Percentiles rank a stretch among this genome's conserved stretches.
Conservation (phyloP, 2,797 vertebrate species). For the Eutrigla gurnardus region DNA sequence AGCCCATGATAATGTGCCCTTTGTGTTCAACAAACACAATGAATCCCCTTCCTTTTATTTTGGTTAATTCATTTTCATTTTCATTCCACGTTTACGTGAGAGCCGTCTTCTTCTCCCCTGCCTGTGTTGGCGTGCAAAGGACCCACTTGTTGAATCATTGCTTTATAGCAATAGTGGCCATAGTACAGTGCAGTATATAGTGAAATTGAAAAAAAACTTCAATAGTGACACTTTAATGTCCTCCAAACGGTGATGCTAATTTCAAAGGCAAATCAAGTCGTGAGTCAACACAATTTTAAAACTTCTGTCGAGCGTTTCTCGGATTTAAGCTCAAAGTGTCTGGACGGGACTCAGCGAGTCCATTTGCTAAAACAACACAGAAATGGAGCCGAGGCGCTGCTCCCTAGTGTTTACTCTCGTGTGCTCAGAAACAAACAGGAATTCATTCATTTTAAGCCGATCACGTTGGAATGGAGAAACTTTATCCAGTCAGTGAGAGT, state of each 20-base stretch:
- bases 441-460: constrained; percentile 54
- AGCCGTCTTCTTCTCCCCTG: neutral
- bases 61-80: neutral
- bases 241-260: constrained; percentile 49
- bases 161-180: neutral
- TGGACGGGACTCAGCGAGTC: constrained; percentile 71
- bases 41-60: neutral
- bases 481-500: constrained; percentile 50
- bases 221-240: constrained; percentile 36
- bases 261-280: constrained; percentile 38
- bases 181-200: neutral
- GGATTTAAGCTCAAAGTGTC: constrained; percentile 47
- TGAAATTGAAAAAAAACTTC: neutral
- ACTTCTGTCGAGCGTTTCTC: constrained; percentile 45
- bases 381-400: constrained; percentile 57
- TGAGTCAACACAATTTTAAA: constrained; percentile 49
- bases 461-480: constrained; percentile 55
- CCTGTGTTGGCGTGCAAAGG: neutral
- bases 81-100: neutral
- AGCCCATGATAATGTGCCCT: neutral
- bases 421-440: constrained; percentile 62
- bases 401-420: constrained; percentile 63
- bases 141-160: neutral
- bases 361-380: constrained; percentile 75
- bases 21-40: neutral